Evolutionary conservation across 2,797 vertebrate species (phyloP).

Genomic region (Botia almorhae): DNA sequence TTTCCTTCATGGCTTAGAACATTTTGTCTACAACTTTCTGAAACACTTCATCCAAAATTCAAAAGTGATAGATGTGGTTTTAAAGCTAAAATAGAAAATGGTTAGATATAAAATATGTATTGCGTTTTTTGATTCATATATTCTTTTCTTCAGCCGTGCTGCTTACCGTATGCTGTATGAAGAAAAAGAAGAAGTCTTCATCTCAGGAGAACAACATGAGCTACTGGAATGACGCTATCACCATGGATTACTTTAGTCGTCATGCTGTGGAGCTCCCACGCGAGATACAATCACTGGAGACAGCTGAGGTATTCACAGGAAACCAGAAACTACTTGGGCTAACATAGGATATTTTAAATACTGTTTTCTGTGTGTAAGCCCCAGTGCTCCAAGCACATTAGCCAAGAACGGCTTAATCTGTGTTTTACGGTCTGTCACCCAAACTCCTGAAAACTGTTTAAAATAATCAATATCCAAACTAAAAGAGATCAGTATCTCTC

Average conservation of each 20-base stretch:
- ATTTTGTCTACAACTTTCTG: neutral
- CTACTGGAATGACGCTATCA: slow-evolving; percentile 99
- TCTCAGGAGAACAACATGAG: slow-evolving; percentile 98
- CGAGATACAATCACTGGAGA: slow-evolving; percentile 95
- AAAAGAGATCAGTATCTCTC: neutral
- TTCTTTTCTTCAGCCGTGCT: slow-evolving; percentile 85
- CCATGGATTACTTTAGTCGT: slow-evolving; percentile 99
- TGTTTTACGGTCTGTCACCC: neutral
- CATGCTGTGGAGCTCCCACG: slow-evolving; percentile 95
- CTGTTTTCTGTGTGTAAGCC: neutral
- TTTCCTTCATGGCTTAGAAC: neutral
- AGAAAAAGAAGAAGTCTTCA: slow-evolving; percentile 92
- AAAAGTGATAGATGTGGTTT: neutral
- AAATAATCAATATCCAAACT: neutral
- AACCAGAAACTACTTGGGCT: neutral
- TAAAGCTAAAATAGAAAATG: slow-evolving; percentile 7
- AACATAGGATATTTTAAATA: neutral
- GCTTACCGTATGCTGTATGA: slow-evolving; percentile 96
- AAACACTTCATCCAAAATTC: slow-evolving; percentile 18
- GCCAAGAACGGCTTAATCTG: neutral
- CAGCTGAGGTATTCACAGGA: slow-evolving; percentile 85
- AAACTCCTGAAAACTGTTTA: neutral
- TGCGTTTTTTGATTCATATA: neutral
- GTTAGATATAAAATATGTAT: slow-evolving; percentile 6
- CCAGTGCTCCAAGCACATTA: neutral